phyloP scores from a whole-genome alignment of 30 jellyfish, hydroid and myxozoan species.

The Catostylus mosaicus region DNA sequence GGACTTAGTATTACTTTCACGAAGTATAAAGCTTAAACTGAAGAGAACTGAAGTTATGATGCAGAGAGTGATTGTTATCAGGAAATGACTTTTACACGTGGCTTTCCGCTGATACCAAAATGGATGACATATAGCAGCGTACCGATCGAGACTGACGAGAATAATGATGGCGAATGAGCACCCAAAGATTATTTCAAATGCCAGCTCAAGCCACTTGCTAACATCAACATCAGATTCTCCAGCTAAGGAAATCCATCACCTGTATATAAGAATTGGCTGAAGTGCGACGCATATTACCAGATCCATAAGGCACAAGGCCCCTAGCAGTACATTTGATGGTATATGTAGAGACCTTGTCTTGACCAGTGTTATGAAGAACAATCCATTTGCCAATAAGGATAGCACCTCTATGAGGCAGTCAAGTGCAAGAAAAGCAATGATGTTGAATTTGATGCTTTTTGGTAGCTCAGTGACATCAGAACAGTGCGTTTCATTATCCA shows the following conservation, averaged over 20 bases:
- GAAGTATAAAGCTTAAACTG: background rate
- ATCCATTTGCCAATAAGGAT: background rate
- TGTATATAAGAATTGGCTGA: slow-evolving; percentile 18
- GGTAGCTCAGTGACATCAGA: background rate
- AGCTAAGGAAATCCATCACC: background rate
- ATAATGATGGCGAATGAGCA: slow-evolving; percentile 14
- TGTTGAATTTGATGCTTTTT: background rate
- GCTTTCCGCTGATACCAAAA: slow-evolving; percentile 31
- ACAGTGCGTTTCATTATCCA: background rate
- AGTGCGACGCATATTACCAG: slow-evolving; percentile 9
- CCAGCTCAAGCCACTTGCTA: background rate
- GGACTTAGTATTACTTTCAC: background rate
- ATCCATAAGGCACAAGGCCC: slow-evolving; percentile 26
- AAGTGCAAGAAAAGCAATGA: background rate
- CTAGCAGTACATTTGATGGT: slow-evolving; percentile 50
- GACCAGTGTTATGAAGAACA: slow-evolving; percentile 13
- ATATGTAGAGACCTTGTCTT: slow-evolving; percentile 32
- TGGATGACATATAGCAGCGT: slow-evolving; percentile 46
- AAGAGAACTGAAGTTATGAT: background rate
- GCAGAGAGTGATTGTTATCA: background rate
- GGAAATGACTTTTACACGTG: slow-evolving; percentile 27
- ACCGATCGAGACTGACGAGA: slow-evolving; percentile 41
- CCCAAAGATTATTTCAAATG: slow-evolving; percentile 21
- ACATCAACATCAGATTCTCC: background rate
- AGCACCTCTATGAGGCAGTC: slow-evolving; percentile 13